These are phyloP conservation scores for Xylocampa areola DNA, from an alignment of 2,888 invertebrate genomes.

Conservation along the genomic window DNA sequence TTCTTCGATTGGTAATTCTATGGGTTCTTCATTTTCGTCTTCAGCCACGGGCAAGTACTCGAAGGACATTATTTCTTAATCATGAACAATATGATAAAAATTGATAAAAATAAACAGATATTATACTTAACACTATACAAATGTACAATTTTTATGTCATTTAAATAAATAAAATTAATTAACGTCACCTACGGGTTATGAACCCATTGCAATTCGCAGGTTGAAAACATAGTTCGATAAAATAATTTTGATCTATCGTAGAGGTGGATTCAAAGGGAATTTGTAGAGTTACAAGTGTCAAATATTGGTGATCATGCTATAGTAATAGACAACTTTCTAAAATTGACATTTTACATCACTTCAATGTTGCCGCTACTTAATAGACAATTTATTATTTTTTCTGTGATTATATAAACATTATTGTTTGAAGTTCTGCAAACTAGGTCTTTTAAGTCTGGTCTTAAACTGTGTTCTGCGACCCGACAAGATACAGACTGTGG, in stretches of 20 bases:
- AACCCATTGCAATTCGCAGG: slow-evolving; percentile 88
- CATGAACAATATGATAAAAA: slow-evolving; percentile 84
- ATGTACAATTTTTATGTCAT: slow-evolving; percentile 86
- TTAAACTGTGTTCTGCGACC: too few relatives aligned
- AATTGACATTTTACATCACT: slow-evolving; percentile 73
- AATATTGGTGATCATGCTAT: slow-evolving; percentile 66
- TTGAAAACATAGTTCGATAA: slow-evolving; percentile 84
- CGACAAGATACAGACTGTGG: too few relatives aligned
- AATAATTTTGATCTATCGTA: slow-evolving; percentile 71
- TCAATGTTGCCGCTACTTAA: slow-evolving; percentile 62
- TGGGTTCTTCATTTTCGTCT: slow-evolving; percentile 99
- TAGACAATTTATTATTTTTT: not conserved
- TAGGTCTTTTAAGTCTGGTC: too few relatives aligned
- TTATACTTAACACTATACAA: slow-evolving; percentile 86
- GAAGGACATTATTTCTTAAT: slow-evolving; percentile 89
- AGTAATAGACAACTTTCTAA: slow-evolving; percentile 85
- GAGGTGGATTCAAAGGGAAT: slow-evolving; percentile 63
- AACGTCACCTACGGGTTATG: slow-evolving; percentile 89
- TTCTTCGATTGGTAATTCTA: slow-evolving; percentile 98
- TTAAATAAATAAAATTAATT: slow-evolving; percentile 87
- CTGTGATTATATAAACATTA: too few relatives aligned
- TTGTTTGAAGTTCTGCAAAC: too few relatives aligned
- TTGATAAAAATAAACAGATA: slow-evolving; percentile 82
- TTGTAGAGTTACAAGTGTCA: slow-evolving; percentile 71
- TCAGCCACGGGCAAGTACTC: slow-evolving; percentile 97